Base-by-base conservation (phyloP, 1,140 invertebrate species). In the Artemia franciscana region DNA sequence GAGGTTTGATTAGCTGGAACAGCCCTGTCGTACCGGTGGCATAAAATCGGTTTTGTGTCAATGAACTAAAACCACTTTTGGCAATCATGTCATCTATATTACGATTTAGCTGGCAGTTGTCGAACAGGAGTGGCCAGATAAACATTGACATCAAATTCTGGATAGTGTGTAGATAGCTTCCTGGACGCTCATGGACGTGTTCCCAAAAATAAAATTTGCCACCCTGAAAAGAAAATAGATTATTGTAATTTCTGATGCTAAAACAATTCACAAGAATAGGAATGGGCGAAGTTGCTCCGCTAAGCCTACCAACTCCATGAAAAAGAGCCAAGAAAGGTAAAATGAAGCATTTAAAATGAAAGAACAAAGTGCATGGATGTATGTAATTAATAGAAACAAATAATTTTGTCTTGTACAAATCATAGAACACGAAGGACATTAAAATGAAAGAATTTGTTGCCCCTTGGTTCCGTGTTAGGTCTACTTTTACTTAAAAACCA, bases 151-250 rank as follows among this genome's bases (percentile, higher is more conserved):
- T 51, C 7, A 69, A 60, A 57, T 67, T 65, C 57, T 71, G 70
- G 5, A 67, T n/a, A 9, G 26, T 21, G 15, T 59, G 58, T 15
- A 65, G 24, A 12, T 58, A 59, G 5, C 60, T 63, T 5, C 64
- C 30, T 57, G 63, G 61, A 12, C 51, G 57, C 2, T 67, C 66
- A 25, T 61, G 27, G 1, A 70, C 65, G 59, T 71, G 70, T 59
- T 71, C 70, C 60, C 71, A 56, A 28, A 63, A 71, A 58, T 68
- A 68, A 30, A 66, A 71, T 60, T 66, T 66, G 9, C 70, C 70
- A 56, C 69, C 70, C 70, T 71, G 30, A 15, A 66, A 61, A 61
- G 57, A 12, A 60, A 59, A 12, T 64, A 57, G 25, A 66, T n/a
- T 23, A 39, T 24, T 60, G 24, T 7, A 57, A 25, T 59, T 4